Evolutionary conservation across 1,140 invertebrate species (phyloP), one percentile per base, ranked within the genome.

Genomic region (Melanaphis sacchari): DNA sequence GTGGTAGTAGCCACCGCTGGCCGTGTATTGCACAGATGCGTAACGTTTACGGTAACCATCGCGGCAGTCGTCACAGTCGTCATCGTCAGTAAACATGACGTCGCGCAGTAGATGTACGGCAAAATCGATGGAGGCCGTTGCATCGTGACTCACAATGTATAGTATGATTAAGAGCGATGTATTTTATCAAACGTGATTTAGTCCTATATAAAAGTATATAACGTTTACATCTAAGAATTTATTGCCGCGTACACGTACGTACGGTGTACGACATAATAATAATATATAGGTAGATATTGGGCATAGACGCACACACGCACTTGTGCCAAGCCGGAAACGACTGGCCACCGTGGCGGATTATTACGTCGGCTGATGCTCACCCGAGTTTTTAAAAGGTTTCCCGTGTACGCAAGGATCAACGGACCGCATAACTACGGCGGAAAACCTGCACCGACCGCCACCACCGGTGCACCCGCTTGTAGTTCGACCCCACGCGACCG

Each of bases 341-440:
- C 38, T 59, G 87, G 46, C 52, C 88, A 26, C 88, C 52, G 88
- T 24, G 36, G 38, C 1, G 87, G 43, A 52, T 49, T 89, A 54
- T 89, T 52, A 52, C 88, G 88, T 89, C 87, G 88, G 6, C 90
- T 43, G 41, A 22, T 43, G 90, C 38, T 43, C 43, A 11, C 81
- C 43, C 76, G 91, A 26, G 91, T 85, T 93, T 93, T 93, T 93
- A 93, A 93, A 93, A 93, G 91, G 91, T 93, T 93, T 93, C 91
- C 91, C 91, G n/a, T 93, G 91, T 93, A 49, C 46, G 49, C 76
- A 81, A 7, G 90, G 90, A 91, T 91, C 66, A 82, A 43, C 90
- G 40, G 90, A 91, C 90, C 90, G 90, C 90, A 43, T 82, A 91
- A 76, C 90, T 66, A 87, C 43, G 8, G 87, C 43, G 21, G 87